A percentile compares a stretch with the other conserved stretches of the same genome.
Conservation (phyloP, 1,140 invertebrate species). For the Cydia splendana region DNA sequence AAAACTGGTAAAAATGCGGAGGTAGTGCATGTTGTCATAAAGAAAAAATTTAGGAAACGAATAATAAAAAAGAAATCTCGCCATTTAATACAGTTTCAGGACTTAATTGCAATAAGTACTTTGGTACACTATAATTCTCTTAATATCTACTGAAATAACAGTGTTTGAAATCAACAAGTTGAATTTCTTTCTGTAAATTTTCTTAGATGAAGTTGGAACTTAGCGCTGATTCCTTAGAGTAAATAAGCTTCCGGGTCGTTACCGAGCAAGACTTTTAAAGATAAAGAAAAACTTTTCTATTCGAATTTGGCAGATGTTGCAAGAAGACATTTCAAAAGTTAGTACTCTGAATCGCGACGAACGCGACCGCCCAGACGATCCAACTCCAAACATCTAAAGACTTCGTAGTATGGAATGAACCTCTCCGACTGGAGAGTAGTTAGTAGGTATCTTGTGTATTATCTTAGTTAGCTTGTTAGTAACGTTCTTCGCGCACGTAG, state of each 20-base stretch:
- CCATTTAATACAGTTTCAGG: background rate
- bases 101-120: too few relatives aligned
- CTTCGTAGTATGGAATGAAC: constrained; percentile 34
- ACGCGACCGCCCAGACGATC: constrained; percentile 37
- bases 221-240: constrained; percentile 41
- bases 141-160: background rate
- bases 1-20: too few relatives aligned
- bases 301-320: constrained; percentile 67
- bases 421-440: background rate
- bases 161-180: constrained; percentile 35
- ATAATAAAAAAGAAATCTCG: background rate
- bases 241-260: constrained; percentile 59
- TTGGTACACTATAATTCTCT: background rate
- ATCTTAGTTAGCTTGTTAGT: constrained; percentile 18
- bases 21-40: too few relatives aligned
- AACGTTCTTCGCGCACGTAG: background rate
- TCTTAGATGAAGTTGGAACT: constrained; percentile 41
- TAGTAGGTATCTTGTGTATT: constrained; percentile 25
- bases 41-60: too few relatives aligned
- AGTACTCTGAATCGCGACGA: constrained; percentile 42
- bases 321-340: constrained; percentile 61
- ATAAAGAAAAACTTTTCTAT: constrained; percentile 68
- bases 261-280: constrained; percentile 57
- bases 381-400: constrained; percentile 52
- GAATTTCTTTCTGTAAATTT: constrained; percentile 13